These are phyloP conservation scores for Sminthurides bifidus DNA, from an alignment of 1,140 invertebrate genomes.

Conservation along the genomic window DNA sequence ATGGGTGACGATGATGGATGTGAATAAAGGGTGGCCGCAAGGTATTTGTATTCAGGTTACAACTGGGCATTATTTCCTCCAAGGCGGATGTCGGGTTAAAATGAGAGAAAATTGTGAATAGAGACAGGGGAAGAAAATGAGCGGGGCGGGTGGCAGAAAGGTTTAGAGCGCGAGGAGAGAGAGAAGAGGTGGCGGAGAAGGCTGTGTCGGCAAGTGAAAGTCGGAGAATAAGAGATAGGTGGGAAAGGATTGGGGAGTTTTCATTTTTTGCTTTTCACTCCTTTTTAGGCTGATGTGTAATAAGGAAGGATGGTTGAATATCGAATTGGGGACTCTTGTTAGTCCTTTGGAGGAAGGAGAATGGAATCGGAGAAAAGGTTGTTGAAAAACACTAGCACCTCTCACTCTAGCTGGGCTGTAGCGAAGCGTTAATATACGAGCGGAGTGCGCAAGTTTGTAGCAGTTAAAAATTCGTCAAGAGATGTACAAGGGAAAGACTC, in stretches of 20 bases:
- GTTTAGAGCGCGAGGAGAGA: no score
- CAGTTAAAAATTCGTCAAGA: constrained; percentile 22
- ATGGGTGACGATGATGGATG: no score
- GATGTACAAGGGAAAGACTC: constrained; percentile 15
- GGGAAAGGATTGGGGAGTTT: constrained; percentile 2
- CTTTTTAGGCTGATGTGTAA: constrained; percentile 7
- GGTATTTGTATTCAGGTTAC: no score
- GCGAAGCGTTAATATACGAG: constrained; percentile 11
- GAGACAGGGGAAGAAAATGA: no score
- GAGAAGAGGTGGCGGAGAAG: neutral
- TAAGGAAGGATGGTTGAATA: constrained; percentile 19
- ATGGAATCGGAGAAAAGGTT: constrained; percentile 20
- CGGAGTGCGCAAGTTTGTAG: constrained; percentile 23
- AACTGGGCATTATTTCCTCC: no score
- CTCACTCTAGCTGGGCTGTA: neutral
- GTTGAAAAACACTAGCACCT: constrained; percentile 26
- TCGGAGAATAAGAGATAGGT: neutral
- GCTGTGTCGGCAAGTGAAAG: neutral
- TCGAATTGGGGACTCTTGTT: constrained; percentile 18
- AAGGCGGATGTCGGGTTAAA: no score
- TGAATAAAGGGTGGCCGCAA: no score
- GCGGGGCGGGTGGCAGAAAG: no score
- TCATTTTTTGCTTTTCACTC: constrained; percentile 1
- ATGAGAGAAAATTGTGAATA: no score
- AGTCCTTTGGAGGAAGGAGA: constrained; percentile 15